Percentiles rank a stretch among this genome's conserved stretches.
Conservation (phyloP, 2,888 invertebrate species). For the Hydroisotoma schaefferi region DNA sequence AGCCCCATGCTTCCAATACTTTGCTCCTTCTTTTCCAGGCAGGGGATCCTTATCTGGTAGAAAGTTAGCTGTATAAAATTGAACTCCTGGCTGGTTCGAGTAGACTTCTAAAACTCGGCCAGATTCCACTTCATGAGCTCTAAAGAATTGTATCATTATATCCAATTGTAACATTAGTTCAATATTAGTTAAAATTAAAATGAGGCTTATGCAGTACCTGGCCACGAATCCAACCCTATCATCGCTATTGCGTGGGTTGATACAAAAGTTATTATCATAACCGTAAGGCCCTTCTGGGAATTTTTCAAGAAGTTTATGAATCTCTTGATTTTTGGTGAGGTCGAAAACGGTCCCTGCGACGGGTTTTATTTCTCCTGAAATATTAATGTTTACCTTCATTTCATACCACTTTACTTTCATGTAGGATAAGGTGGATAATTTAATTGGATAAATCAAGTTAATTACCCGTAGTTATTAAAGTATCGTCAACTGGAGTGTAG, state of each 20-base stretch:
- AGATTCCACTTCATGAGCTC: constrained; percentile 63
- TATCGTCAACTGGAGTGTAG: constrained; percentile 67
- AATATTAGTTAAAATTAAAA: neutral
- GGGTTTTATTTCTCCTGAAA: constrained; percentile 63
- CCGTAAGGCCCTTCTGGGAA: constrained; percentile 63
- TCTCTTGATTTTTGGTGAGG: constrained; percentile 60
- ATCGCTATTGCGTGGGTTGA: constrained; percentile 59
- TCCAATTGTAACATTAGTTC: neutral
- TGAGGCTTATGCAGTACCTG: constrained; percentile 52
- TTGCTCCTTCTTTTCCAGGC: constrained; percentile 66
- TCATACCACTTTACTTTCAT: neutral
- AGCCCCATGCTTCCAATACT: constrained; percentile 72
- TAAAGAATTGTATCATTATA: constrained; percentile 46
- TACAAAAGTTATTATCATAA: constrained; percentile 78
- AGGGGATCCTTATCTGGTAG: constrained; percentile 59
- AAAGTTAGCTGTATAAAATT: constrained; percentile 79
- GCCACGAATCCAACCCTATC: constrained; percentile 63
- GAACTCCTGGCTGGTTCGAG: constrained; percentile 84
- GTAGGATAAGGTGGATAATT: neutral
- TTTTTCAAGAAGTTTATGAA: constrained; percentile 65
- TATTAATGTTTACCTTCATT: neutral
- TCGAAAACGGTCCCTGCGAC: constrained; percentile 72
- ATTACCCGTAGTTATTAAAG: constrained; percentile 70
- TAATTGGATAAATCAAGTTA: too few species aligned
- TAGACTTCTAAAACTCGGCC: constrained; percentile 75